Conservation (phyloP, 2,888 invertebrate species). For the Taenaris catops region DNA sequence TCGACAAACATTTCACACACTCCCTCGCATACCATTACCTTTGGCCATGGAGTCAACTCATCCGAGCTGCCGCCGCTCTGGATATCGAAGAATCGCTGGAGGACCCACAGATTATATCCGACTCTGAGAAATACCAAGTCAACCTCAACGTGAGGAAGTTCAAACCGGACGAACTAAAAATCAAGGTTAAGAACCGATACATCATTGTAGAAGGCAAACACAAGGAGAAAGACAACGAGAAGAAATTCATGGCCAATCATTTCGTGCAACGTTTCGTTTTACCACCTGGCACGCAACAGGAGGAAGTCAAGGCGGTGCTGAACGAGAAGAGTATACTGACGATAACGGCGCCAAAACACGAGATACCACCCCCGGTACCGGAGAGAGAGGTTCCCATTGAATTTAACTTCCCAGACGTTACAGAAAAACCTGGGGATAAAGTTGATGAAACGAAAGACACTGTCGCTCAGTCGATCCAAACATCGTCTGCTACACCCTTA, state of each 20-base stretch:
- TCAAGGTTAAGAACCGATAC: slow-evolving; percentile 63
- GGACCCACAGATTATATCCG: slow-evolving; percentile 58
- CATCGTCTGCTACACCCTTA: slow-evolving; percentile 36
- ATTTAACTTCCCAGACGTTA: slow-evolving; percentile 40
- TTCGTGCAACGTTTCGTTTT: slow-evolving; percentile 62
- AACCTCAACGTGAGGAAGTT: slow-evolving; percentile 55
- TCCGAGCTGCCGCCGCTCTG: slow-evolving; percentile 51
- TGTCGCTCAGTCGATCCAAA: slow-evolving; percentile 18
- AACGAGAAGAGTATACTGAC: slow-evolving; percentile 53
- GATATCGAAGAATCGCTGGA: slow-evolving; percentile 50
- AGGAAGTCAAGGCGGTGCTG: slow-evolving; percentile 59
- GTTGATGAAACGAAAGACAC: slow-evolving; percentile 28
- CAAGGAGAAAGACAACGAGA: slow-evolving; percentile 44
- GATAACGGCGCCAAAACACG: slow-evolving; percentile 59
- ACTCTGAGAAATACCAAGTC: slow-evolving; percentile 49
- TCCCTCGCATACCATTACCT: slow-evolving; percentile 56
- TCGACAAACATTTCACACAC: slow-evolving; percentile 59
- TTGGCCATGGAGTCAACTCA: slow-evolving; percentile 67
- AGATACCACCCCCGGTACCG: slow-evolving; percentile 58
- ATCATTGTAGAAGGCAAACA: slow-evolving; percentile 61
- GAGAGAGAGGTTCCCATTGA: slow-evolving; percentile 62
- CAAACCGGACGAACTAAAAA: slow-evolving; percentile 57
- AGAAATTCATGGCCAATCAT: slow-evolving; percentile 54
- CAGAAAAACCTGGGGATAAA: slow-evolving; percentile 31
- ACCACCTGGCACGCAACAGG: slow-evolving; percentile 55